phyloP scores from a whole-genome alignment of 1,140 invertebrate genomes.

The Ladona fulva region DNA sequence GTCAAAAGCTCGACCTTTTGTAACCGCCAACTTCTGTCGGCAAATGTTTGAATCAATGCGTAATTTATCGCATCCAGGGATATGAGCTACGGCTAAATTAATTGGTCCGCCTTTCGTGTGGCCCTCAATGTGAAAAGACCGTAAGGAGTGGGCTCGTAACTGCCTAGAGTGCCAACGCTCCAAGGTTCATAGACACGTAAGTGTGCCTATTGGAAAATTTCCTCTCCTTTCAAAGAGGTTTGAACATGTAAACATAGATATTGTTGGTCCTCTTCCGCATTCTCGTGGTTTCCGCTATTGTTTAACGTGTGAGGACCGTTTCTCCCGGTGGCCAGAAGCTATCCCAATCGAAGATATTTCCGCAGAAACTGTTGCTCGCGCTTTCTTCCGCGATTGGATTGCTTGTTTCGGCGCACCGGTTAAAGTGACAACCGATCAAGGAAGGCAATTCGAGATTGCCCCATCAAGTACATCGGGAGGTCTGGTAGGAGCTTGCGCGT shows the following conservation, averaged over 20 bases:
- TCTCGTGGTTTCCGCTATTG: conserved; percentile 30
- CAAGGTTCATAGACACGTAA: not conserved
- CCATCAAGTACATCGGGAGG: too few relatives aligned
- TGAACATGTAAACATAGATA: conserved; percentile 31
- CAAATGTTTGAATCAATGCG: too few relatives aligned
- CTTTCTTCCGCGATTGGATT: conserved; percentile 32
- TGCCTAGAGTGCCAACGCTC: conserved; percentile 23
- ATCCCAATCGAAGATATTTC: conserved; percentile 32
- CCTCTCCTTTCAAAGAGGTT: conserved; percentile 22
- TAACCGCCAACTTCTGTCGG: too few relatives aligned
- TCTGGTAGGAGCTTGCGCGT: too few relatives aligned
- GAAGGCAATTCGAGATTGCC: conserved; percentile 32
- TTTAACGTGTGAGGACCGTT: conserved; percentile 38
- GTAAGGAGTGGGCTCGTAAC: conserved; percentile 16
- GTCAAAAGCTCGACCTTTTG: too few relatives aligned
- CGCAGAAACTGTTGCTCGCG: conserved; percentile 31
- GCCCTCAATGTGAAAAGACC: conserved; percentile 27
- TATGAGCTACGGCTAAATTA: not conserved
- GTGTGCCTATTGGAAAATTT: conserved; percentile 15
- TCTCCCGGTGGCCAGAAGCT: conserved; percentile 37
- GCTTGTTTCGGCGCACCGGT: conserved; percentile 29
- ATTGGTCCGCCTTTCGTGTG: conserved; percentile 22
- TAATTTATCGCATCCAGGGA: too few relatives aligned
- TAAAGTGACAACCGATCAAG: conserved; percentile 31
- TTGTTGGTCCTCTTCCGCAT: conserved; percentile 36